Conservation (phyloP, 2,797 vertebrate species). For the Notoglanidium macrostoma region DNA sequence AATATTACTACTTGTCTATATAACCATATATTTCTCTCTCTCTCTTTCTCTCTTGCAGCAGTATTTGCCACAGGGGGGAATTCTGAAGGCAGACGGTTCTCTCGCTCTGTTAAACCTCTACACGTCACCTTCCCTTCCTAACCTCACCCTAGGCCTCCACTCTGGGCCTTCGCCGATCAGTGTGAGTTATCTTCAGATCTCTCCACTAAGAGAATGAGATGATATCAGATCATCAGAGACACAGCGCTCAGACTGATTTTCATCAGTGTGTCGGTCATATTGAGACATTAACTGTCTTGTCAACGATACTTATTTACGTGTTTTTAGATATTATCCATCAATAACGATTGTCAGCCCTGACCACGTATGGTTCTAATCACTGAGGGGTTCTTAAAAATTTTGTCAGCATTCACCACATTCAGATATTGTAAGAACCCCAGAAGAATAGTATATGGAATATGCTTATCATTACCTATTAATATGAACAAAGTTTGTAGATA, state of each 20-base stretch:
- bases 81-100: constrained; percentile 80
- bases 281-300: not conserved
- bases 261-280: not conserved
- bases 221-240: not conserved
- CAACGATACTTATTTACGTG: not conserved
- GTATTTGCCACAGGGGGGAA: constrained; percentile 77
- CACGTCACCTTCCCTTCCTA: constrained; percentile 85
- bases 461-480: not conserved
- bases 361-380: not conserved
- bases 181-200: constrained; percentile 70
- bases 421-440: not conserved
- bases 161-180: constrained; percentile 76
- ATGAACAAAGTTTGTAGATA: not conserved
- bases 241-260: not conserved
- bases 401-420: not conserved
- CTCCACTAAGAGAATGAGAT: not conserved
- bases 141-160: constrained; percentile 84
- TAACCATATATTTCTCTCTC: not conserved
- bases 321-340: not conserved
- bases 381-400: not conserved
- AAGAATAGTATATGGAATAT: not conserved
- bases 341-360: not conserved
- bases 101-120: constrained; percentile 83
- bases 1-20: not conserved
- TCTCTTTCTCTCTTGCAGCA: constrained; percentile 65